Evolutionary conservation across 2,797 vertebrate genomes (phyloP).

Genomic region (Cynodonichthys magdalenae): DNA sequence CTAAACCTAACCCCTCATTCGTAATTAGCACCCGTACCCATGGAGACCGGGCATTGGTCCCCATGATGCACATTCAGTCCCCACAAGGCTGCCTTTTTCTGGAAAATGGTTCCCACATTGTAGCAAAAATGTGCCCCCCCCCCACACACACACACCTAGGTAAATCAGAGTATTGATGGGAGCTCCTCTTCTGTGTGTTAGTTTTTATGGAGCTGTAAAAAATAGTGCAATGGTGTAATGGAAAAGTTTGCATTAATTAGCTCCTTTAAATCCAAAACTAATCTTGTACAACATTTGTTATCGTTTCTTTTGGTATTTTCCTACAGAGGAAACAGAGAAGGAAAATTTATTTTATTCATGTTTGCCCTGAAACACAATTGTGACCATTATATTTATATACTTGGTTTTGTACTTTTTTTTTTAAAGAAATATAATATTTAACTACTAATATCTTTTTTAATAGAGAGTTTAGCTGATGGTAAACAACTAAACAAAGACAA

Average conservation of each 20-base stretch:
- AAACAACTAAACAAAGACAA: background rate
- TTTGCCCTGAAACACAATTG: constrained; percentile 17
- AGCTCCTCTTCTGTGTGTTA: constrained; percentile 48
- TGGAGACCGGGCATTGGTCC: too few species aligned
- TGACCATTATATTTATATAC: background rate
- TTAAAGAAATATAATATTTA: too few species aligned
- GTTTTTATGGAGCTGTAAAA: constrained; percentile 77
- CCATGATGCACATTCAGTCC: too few species aligned
- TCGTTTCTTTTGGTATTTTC: constrained; percentile 27
- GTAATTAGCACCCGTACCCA: too few species aligned
- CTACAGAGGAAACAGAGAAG: constrained; percentile 6
- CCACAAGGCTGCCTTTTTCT: too few species aligned
- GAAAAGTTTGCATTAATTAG: constrained; percentile 74
- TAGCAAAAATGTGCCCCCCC: too few species aligned
- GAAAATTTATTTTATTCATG: constrained; percentile 31
- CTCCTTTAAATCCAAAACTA: constrained; percentile 52
- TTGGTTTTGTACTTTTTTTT: background rate
- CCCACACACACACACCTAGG: constrained; percentile 24
- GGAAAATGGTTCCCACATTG: too few species aligned
- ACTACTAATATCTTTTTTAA: too few species aligned
- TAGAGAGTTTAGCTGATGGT: background rate
- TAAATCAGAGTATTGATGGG: constrained; percentile 77
- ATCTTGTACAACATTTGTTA: constrained; percentile 26
- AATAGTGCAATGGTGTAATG: constrained; percentile 72
- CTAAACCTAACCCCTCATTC: too few species aligned